Percentiles rank a stretch among this genome's conserved stretches.
These are phyloP conservation scores for Numida meleagris DNA, from an alignment of 2,113 vertebrate genomes.

Conservation along the genomic window DNA sequence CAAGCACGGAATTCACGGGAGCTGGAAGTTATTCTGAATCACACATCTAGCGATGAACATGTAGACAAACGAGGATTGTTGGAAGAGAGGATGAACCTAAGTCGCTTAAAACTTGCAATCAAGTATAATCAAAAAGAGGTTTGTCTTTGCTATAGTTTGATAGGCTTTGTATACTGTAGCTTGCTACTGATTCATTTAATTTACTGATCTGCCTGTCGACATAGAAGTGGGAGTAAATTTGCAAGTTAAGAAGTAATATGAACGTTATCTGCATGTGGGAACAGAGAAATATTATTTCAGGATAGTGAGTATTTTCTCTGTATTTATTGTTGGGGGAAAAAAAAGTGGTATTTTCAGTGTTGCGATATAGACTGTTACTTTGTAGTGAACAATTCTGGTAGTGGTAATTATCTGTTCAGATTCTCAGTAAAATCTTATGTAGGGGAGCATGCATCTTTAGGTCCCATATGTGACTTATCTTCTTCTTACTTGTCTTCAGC, in stretches of 20 bases:
- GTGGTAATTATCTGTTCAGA: background rate
- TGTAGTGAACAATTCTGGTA: background rate
- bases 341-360: background rate
- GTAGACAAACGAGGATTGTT: constrained; percentile 92
- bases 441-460: background rate
- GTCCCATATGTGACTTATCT: background rate
- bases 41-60: constrained; percentile 92
- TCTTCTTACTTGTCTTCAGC: background rate
- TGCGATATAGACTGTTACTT: background rate
- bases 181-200: background rate
- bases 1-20: constrained; percentile 98
- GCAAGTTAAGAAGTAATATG: background rate
- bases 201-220: background rate
- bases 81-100: constrained; percentile 98
- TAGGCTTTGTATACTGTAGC: background rate
- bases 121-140: constrained; percentile 99
- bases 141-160: constrained; percentile 20
- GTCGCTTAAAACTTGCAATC: constrained; percentile 97
- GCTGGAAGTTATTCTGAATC: constrained; percentile 97
- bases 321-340: background rate
- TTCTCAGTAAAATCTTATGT: background rate
- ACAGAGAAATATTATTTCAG: background rate
- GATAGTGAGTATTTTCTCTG: background rate
- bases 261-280: background rate
- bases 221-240: background rate